phyloP scores from a whole-genome alignment of 1,140 invertebrate genomes.

The Homarus americanus region DNA sequence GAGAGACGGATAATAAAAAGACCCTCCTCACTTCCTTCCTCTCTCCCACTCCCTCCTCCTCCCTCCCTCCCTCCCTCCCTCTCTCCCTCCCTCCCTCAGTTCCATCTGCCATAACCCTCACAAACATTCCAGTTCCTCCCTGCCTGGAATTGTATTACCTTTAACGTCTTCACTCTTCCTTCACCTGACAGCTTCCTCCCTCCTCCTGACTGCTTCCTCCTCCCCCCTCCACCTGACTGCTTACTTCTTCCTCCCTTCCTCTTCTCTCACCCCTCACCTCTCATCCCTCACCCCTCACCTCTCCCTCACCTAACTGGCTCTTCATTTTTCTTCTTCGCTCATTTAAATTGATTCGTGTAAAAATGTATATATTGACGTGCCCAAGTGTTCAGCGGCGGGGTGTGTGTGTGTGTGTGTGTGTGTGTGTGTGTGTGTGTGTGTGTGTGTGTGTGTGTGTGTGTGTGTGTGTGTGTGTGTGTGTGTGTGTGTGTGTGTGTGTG shows the following conservation, averaged over 20 bases:
- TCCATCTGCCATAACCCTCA: constrained; percentile 4
- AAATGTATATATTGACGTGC: too few relatives aligned
- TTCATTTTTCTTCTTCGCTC: neutral
- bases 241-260: neutral
- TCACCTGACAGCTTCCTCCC: neutral
- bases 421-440: too few relatives aligned
- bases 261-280: neutral
- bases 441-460: too few relatives aligned
- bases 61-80: constrained; percentile 2
- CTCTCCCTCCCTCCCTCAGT: constrained; percentile 12
- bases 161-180: neutral
- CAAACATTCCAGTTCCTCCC: constrained; percentile 5
- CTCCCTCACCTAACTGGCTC: neutral
- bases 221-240: too few relatives aligned
- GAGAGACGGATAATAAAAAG: too few relatives aligned
- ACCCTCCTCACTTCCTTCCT: neutral
- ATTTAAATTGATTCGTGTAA: too few relatives aligned
- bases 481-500: too few relatives aligned
- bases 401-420: too few relatives aligned
- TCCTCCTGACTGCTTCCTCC: neutral
- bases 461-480: too few relatives aligned
- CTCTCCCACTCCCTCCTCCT: neutral
- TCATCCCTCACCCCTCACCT: constrained; percentile 2
- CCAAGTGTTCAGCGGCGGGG: too few relatives aligned
- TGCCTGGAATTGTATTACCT: neutral